These are phyloP conservation scores for Scopus umbretta DNA, from an alignment of 2,113 vertebrate species.

Conservation along the genomic window DNA sequence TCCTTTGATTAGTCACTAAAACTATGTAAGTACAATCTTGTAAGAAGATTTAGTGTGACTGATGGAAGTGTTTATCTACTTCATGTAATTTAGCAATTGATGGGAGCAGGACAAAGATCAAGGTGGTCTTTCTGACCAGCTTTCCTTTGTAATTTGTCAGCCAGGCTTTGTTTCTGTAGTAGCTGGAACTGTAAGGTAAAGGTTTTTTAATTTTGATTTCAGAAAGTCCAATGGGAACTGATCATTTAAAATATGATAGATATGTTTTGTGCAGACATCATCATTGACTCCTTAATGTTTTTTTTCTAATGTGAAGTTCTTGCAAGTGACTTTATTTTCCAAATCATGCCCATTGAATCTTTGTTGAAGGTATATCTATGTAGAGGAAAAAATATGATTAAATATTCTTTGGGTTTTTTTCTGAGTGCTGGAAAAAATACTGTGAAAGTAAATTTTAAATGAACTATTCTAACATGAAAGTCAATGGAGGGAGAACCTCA, in stretches of 20 bases:
- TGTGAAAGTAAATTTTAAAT: neutral
- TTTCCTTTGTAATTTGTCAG: neutral
- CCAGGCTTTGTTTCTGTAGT: neutral
- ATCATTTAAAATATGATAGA: neutral
- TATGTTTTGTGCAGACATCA: neutral
- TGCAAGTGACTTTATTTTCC: neutral
- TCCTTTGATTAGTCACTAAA: neutral
- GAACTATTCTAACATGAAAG: neutral
- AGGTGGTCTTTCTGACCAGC: neutral
- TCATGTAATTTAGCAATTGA: neutral
- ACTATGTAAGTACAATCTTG: neutral
- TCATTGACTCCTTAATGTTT: neutral
- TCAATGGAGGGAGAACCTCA: neutral
- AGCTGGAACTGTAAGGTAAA: neutral
- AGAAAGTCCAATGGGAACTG: neutral
- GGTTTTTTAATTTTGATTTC: neutral
- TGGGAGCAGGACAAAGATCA: neutral
- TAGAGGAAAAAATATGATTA: neutral
- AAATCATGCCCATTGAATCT: neutral
- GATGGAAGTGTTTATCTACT: neutral
- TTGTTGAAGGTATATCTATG: neutral
- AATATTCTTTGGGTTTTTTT: neutral
- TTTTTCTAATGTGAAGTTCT: neutral
- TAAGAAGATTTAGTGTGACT: neutral
- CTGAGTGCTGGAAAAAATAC: neutral